A percentile compares a stretch with the other conserved stretches of the same genome.
phyloP scores from a whole-genome alignment of 1,140 invertebrate genomes.

The Lepeophtheirus salmonis region DNA sequence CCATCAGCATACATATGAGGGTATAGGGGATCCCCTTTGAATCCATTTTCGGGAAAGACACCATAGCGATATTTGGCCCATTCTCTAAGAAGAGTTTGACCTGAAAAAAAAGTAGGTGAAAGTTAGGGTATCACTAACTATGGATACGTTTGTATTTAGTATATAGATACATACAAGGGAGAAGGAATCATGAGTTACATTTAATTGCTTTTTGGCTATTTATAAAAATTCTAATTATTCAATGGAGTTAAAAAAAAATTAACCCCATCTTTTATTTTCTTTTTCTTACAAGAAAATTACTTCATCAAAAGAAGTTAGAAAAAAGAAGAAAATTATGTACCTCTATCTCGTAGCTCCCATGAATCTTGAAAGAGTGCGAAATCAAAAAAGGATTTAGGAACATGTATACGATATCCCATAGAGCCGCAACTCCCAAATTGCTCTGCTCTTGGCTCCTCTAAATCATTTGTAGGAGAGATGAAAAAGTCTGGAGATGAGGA shows the following conservation, averaged over 20 bases:
- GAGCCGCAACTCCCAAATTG: not conserved
- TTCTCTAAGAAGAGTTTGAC: slow-evolving; percentile 10
- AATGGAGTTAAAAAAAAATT: too few species aligned
- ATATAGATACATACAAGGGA: not conserved
- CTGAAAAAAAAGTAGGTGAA: not conserved
- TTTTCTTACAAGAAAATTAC: too few species aligned
- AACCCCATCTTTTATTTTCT: too few species aligned
- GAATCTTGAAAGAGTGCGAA: not conserved
- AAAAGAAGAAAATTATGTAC: too few species aligned
- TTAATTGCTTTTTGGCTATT: not conserved
- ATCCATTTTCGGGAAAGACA: slow-evolving; percentile 5
- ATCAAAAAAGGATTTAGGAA: not conserved
- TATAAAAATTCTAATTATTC: not conserved
- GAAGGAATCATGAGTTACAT: not conserved
- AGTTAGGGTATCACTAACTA: not conserved
- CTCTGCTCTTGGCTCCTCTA: not conserved
- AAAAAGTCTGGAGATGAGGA: not conserved
- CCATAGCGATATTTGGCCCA: slow-evolving; percentile 14
- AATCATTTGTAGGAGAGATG: not conserved
- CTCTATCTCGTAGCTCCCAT: not conserved
- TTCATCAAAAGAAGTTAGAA: too few species aligned
- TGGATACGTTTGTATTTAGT: not conserved
- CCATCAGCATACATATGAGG: not conserved
- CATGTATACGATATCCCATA: not conserved
- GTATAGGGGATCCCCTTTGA: slow-evolving; percentile 3